Evolutionary conservation across 2,888 invertebrate species (phyloP).

Genomic region (Hypercompe scribonia): DNA sequence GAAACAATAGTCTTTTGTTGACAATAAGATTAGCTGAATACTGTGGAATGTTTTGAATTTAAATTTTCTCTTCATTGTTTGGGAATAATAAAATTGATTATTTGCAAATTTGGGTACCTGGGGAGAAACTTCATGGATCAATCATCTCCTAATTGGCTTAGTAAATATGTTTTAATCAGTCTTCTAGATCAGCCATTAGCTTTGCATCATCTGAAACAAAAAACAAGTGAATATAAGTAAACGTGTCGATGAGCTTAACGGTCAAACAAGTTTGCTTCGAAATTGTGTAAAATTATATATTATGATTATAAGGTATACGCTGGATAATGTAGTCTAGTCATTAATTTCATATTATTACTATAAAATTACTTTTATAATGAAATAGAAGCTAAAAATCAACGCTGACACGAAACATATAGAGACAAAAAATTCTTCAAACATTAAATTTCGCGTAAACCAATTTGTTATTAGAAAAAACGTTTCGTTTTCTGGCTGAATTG

Average conservation of each 20-base stretch:
- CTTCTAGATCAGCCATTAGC: slow-evolving; percentile 75
- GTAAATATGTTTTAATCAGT: slow-evolving; percentile 77
- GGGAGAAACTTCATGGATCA: slow-evolving; percentile 70
- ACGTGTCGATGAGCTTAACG: slow-evolving; percentile 45
- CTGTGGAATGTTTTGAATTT: slow-evolving; percentile 84
- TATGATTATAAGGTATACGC: slow-evolving; percentile 53
- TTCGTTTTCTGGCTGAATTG: slow-evolving; percentile 76
- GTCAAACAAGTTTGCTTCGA: slow-evolving; percentile 57
- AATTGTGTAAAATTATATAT: slow-evolving; percentile 65
- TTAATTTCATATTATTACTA: slow-evolving; percentile 64
- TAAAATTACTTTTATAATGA: slow-evolving; percentile 74
- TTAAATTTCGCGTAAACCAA: slow-evolving; percentile 77
- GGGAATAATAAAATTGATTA: slow-evolving; percentile 68
- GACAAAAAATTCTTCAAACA: slow-evolving; percentile 69
- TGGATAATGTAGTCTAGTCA: slow-evolving; percentile 57
- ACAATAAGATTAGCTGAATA: slow-evolving; percentile 85
- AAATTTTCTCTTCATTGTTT: slow-evolving; percentile 83
- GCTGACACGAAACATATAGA: slow-evolving; percentile 54
- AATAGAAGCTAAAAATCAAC: slow-evolving; percentile 57
- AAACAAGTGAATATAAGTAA: slow-evolving; percentile 55
- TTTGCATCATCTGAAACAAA: slow-evolving; percentile 78
- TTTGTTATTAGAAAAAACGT: slow-evolving; percentile 62
- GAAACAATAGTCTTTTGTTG: slow-evolving; percentile 85
- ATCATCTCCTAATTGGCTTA: slow-evolving; percentile 75
- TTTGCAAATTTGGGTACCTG: slow-evolving; percentile 65